These are phyloP conservation scores for Elysia crispata DNA, from an alignment of 2,888 invertebrate genomes.

Conservation along the genomic window DNA sequence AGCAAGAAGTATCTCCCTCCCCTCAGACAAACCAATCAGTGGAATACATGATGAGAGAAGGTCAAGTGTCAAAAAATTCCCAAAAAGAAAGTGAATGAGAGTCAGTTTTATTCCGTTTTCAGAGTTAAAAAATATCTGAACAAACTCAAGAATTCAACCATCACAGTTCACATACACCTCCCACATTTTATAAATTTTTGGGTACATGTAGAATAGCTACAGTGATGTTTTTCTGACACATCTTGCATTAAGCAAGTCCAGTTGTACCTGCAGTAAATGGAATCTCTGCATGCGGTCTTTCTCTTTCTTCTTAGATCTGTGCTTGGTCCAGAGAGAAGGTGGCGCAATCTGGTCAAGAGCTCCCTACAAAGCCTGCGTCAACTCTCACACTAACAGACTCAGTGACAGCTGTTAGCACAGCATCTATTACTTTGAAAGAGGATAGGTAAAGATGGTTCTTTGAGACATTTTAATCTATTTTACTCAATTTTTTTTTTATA, in stretches of 20 bases:
- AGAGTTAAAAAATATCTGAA: too few relatives aligned
- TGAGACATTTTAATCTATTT: too few relatives aligned
- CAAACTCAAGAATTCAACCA: too few relatives aligned
- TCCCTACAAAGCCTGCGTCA: constrained; percentile 19
- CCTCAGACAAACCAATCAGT: too few relatives aligned
- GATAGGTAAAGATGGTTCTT: constrained; percentile 15
- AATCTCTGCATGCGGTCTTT: not conserved
- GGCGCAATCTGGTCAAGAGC: not conserved
- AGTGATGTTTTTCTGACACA: not conserved
- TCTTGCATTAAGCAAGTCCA: not conserved
- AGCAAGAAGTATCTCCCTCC: too few relatives aligned
- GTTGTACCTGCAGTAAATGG: not conserved
- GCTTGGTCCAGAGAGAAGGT: constrained; percentile 37
- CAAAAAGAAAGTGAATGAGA: too few relatives aligned
- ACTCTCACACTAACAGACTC: constrained; percentile 25
- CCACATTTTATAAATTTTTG: constrained; percentile 1
- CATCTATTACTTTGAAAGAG: constrained; percentile 9
- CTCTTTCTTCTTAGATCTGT: constrained; percentile 15
- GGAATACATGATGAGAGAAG: too few relatives aligned
- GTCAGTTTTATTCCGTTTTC: too few relatives aligned
- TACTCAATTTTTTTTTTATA: not conserved
- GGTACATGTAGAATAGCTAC: not conserved
- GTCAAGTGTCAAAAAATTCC: too few relatives aligned
- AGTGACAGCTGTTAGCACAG: constrained; percentile 36
- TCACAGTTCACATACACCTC: too few relatives aligned